Percentiles rank a stretch among this genome's conserved stretches.
Conservation (phyloP, 2,888 invertebrate genomes). For the Drosophila neotestacea region DNA sequence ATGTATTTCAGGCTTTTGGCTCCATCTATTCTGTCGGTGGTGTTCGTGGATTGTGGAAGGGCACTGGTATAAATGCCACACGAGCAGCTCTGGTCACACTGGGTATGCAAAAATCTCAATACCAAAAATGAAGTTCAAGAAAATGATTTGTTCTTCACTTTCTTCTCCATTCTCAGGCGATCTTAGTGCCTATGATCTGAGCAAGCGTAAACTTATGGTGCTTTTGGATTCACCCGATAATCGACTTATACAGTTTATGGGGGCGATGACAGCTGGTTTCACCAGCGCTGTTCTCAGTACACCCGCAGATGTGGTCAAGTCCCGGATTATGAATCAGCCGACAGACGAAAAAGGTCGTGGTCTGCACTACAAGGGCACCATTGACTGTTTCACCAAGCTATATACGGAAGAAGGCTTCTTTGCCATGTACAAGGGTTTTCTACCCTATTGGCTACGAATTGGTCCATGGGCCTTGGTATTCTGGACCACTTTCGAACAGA, state of each 20-base stretch:
- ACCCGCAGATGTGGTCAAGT: slow-evolving; percentile 96
- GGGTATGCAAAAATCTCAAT: slow-evolving; percentile 83
- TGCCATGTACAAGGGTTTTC: slow-evolving; percentile 46
- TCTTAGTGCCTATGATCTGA: slow-evolving; percentile 93
- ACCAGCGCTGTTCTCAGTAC: slow-evolving; percentile 86
- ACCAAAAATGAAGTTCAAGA: too few relatives aligned
- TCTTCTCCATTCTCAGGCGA: slow-evolving; percentile 85
- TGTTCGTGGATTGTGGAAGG: slow-evolving; percentile 92
- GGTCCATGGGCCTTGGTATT: slow-evolving; percentile 51
- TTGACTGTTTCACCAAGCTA: slow-evolving; percentile 39
- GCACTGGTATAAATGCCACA: slow-evolving; percentile 93
- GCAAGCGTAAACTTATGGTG: slow-evolving; percentile 65
- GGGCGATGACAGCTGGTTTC: slow-evolving; percentile 90
- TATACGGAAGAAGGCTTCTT: slow-evolving; percentile 34
- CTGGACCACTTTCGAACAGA: slow-evolving; percentile 42
- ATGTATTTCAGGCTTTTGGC: slow-evolving; percentile 90
- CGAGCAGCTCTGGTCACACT: slow-evolving; percentile 90
- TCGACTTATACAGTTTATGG: slow-evolving; percentile 87
- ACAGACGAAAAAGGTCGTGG: slow-evolving; percentile 67
- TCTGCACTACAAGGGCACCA: slow-evolving; percentile 37
- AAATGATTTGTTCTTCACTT: neutral
- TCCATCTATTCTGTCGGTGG: slow-evolving; percentile 90
- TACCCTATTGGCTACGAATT: slow-evolving; percentile 45
- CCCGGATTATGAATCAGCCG: slow-evolving; percentile 95
- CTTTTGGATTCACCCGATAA: slow-evolving; percentile 24